Base-by-base conservation (phyloP, 2,888 invertebrate genomes). In the Hydropsyche betteni region DNA sequence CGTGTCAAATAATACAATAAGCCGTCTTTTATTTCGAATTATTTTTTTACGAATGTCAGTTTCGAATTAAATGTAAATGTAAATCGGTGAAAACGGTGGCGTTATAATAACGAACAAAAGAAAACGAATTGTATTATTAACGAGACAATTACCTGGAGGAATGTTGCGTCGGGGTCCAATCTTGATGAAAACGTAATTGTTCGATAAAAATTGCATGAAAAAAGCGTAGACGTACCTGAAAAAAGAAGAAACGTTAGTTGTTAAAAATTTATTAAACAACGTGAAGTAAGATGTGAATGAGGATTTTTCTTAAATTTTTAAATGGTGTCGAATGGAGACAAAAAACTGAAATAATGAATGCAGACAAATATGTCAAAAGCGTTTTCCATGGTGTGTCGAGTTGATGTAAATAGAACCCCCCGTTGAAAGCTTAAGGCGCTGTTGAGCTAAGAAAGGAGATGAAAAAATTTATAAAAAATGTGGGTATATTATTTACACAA, bases 31-130 rank as follows among this genome's bases (percentile, higher is more conserved):
- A 64, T 64, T 36, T 64, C 64, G 64, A 64, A 64, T 64, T 64
- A 64, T 34, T 58, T 64, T 34, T 36, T 6, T 64, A 36, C 64
- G 36, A 14, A 55, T 16, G 55, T 55, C 55, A 55, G 55, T n/a
- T 55, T 3, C 55, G 55, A 36, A 64, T 64, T 36, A 64, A 64
- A 64, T 64, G 64, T 64, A 64, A 64, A 64, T 64, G 64, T 12
- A 36, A 64, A 33, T 64, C 34, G 36, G 33, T n/a, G 12, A 64
- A 64, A 55, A 8, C 2, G n/a, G 24, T 2, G 24, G 1, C n/a
- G 12, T n/a, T 10, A 12, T 55, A 55, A 55, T 12, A 55, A 55
- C 8, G 14, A 8, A 36, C 12, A 36, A 36, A 36, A 36, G 2
- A 36, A 36, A 64, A 64, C 12, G 34, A 64, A 8, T 12, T 12